phyloP scores from a whole-genome alignment of 1,140 invertebrate genomes.

The Drosophila kepulauana region DNA sequence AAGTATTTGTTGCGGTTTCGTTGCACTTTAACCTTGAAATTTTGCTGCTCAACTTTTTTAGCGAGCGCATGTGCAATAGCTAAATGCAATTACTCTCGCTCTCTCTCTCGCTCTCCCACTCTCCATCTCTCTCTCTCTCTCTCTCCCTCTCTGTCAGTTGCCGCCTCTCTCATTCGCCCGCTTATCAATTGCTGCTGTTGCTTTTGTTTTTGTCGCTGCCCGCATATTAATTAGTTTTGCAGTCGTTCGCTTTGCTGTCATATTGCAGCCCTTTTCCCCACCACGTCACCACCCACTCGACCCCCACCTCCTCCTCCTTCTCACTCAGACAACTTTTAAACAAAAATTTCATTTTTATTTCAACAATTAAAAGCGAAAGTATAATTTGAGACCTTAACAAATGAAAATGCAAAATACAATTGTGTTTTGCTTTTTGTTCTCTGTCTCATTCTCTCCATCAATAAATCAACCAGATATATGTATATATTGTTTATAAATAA shows the following conservation, averaged over 20 bases:
- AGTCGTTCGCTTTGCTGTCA: conserved; percentile 5
- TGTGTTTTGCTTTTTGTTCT: neutral
- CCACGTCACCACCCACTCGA: too few relatives aligned
- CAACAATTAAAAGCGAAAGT: conserved; percentile 74
- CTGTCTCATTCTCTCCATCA: neutral
- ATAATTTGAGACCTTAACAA: conserved; percentile 42
- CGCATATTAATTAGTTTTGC: conserved; percentile 53
- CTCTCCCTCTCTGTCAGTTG: neutral
- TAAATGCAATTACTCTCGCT: neutral
- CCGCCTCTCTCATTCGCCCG: neutral
- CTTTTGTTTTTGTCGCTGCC: conserved; percentile 22
- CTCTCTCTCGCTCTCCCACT: neutral
- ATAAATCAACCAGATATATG: conserved; percentile 6
- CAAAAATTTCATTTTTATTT: conserved; percentile 56
- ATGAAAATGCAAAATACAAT: conserved; percentile 39
- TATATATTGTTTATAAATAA: conserved; percentile 15
- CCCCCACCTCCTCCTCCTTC: neutral
- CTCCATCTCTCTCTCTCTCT: neutral
- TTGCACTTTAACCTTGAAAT: conserved; percentile 85
- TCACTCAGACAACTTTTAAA: conserved; percentile 25
- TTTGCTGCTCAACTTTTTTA: conserved; percentile 56
- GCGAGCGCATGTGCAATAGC: conserved; percentile 65
- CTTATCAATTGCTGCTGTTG: conserved; percentile 43
- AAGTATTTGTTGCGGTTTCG: conserved; percentile 77
- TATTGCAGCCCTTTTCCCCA: neutral